Evolutionary conservation across 2,113 vertebrate species (phyloP), one percentile per base, ranked within the genome.

Genomic region (Takifugu bimaculatus): DNA sequence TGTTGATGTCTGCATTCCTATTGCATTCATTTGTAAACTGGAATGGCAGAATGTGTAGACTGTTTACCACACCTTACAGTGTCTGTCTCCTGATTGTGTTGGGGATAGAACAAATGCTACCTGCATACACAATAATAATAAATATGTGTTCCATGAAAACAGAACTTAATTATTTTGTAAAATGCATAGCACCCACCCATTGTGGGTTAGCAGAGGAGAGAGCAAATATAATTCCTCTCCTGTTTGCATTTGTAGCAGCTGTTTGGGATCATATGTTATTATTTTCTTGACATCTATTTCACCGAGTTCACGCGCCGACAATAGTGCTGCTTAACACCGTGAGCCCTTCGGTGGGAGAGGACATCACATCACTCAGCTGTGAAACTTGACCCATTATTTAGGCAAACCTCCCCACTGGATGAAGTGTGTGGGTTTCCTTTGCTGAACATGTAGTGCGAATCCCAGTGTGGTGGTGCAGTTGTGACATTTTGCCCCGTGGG

Each of bases 11-110:
- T 26, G 59, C 39, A 13, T 11, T 0, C 13, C 60, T 45, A 13
- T 45, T 74, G 66, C 54, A 49, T 76, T 79, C 39, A 39, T 70
- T 57, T 54, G 53, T 26, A 79, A 70, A 79, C 70, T 70, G 74
- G 77, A 84, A 72, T 47, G 44, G 59, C 63, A 80, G 74, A 79
- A 73, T 63, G 7, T 69, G 54, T 44, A 82, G 54, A 3, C 35
- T 39, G 35, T 10, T 4, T 39, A 42, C 78, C 87, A 74, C 84
- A 60, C 85, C 87, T 81, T 39, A 2, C 35, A 11, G 5, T 20
- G 20, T 54, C 26, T 14, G 26, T 75, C 50, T 48, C 39, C 7
- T 70, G 29, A 72, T 44, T 73, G 74, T 71, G 64, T 62, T 68
- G 13, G 57, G 52, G n/a, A 10, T 39, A 1, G 11, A 39, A 39